Evolutionary conservation across 2,797 vertebrate genomes (phyloP), one percentile per base, ranked within the genome.

Genomic region (Falco peregrinus): DNA sequence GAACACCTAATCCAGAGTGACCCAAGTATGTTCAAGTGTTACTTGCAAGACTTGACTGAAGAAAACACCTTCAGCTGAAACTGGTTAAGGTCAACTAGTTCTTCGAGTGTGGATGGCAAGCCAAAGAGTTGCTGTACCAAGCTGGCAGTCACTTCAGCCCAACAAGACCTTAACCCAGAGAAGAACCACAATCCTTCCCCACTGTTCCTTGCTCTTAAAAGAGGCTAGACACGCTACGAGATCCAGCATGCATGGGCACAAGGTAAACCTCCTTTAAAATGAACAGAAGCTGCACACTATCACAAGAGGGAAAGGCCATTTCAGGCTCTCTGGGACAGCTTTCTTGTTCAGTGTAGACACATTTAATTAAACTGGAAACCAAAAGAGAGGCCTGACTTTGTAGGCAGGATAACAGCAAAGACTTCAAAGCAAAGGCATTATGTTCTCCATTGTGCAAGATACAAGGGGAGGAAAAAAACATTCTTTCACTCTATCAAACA

Each of bases 381-480:
- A 92, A 96, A 96, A 96, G 88, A 96, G 82, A 95, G 80, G 39
- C 71, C 78, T 89, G 90, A 95, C 92, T 97, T 95, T 96, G 75
- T 93, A 94, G 93, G 84, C 59, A 93, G 92, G 70, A 85, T 90
- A 96, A 94, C 90, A 89, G 94, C 82, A 71, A 86, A 93, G 83
- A 96, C 90, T 96, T 97, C 94, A 97, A 97, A 96, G 95, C 91
- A 91, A 90, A 97, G 74, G 95, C 88, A 96, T 97, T 96, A 95
- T 97, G 96, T 95, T 97, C 91, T 94, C 90, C 93, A 96, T 96
- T 97, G 95, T 97, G 82, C 45, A 90, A 94, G 92, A 95, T 84
- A 96, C 77, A 97, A 96, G 96, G 79, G 91, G 87, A 96, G 86
- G 91, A 92, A 96, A 95, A 96, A 96, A 95, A n/a, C 73, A 95